These are phyloP conservation scores for Metalampra italica DNA, from an alignment of 2,888 invertebrate genomes.

Conservation along the genomic window DNA sequence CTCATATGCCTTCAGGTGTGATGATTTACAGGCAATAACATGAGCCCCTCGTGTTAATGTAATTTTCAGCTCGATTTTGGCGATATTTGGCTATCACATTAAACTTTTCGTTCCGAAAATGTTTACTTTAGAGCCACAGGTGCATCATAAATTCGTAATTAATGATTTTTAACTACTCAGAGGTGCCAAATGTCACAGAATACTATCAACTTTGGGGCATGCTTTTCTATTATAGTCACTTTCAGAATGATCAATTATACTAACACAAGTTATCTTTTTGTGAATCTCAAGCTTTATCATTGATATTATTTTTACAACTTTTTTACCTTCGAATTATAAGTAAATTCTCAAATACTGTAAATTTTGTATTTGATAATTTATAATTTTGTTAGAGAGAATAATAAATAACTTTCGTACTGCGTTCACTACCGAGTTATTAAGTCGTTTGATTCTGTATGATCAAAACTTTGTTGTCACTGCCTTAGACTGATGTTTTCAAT, in stretches of 20 bases:
- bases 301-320: neutral
- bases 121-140: no score
- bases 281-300: neutral
- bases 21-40: no score
- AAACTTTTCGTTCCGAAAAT: no score
- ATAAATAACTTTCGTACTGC: neutral
- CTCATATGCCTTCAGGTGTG: no score
- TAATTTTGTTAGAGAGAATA: neutral
- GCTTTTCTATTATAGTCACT: neutral
- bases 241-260: neutral
- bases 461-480: slow-evolving; percentile 71
- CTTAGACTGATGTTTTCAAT: slow-evolving; percentile 74
- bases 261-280: neutral
- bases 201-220: neutral
- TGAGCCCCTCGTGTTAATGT: neutral
- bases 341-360: neutral
- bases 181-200: slow-evolving; percentile 6
- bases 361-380: neutral
- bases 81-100: no score
- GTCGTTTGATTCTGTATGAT: slow-evolving; percentile 29
- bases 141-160: neutral
- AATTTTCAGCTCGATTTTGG: neutral
- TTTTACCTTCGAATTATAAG: neutral
- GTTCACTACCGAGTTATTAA: neutral
- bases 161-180: neutral